Evolutionary conservation across 2,888 invertebrate species (phyloP).

Genomic region (Clostera curtula): DNA sequence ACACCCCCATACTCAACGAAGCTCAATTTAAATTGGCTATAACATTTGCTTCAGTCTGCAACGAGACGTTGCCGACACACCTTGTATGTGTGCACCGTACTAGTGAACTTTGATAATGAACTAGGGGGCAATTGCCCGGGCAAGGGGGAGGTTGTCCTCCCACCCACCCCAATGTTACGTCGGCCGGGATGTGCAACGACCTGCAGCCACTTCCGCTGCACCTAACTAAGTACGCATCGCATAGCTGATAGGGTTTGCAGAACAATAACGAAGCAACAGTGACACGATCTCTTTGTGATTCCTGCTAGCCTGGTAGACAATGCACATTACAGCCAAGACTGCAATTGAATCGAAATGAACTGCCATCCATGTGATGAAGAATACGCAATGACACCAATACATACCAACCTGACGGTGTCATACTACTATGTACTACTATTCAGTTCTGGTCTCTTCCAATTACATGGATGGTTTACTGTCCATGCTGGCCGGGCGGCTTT

Average conservation of each 20-base stretch:
- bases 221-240: constrained; percentile 17
- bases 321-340: no score
- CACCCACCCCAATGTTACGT: constrained; percentile 37
- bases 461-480: no score
- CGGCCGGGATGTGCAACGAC: constrained; percentile 49
- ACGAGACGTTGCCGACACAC: constrained; percentile 22
- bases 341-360: no score
- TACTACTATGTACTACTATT: no score
- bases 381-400: no score
- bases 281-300: constrained; percentile 4
- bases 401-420: no score
- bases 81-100: constrained; percentile 52
- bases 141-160: constrained; percentile 27
- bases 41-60: constrained; percentile 28
- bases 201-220: constrained; percentile 43
- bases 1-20: constrained; percentile 23
- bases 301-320: constrained; percentile 9
- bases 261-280: constrained; percentile 5
- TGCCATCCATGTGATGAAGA: no score
- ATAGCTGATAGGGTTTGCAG: constrained; percentile 9
- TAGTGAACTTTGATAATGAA: constrained; percentile 75
- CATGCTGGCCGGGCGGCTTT: no score
- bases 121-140: constrained; percentile 57
- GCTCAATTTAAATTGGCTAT: constrained; percentile 29
- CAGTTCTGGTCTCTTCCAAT: no score